Evolutionary conservation across 1,140 invertebrate genomes (phyloP).

Genomic region (Papilio helenus): DNA sequence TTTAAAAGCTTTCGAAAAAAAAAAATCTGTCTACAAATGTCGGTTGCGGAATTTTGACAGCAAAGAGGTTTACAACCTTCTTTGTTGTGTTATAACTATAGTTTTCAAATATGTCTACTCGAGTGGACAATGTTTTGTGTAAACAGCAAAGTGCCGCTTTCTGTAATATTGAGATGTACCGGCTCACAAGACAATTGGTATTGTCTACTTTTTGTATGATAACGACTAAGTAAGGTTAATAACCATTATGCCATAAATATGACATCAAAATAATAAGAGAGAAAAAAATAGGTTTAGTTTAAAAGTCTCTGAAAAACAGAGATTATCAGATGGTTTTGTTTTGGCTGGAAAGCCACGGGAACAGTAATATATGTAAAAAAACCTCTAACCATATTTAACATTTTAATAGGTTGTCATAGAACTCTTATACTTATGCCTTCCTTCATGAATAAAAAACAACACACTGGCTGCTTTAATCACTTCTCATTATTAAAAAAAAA

Average conservation of each 20-base stretch:
- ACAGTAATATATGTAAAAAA: background rate
- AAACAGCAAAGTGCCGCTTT: conserved; percentile 14
- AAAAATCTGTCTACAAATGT: background rate
- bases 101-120: conserved; percentile 8
- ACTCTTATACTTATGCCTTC: background rate
- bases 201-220: conserved; percentile 6
- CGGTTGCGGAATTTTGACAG: conserved; percentile 34
- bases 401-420: background rate
- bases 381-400: background rate
- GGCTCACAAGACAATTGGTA: conserved; percentile 11
- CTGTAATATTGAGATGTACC: conserved; percentile 14
- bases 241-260: background rate
- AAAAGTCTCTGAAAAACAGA: no score
- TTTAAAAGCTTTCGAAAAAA: conserved; percentile 19
- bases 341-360: background rate
- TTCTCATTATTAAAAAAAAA: conserved; percentile 19
- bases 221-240: background rate
- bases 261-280: no score
- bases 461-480: conserved; percentile 8
- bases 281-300: no score
- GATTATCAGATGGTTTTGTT: background rate
- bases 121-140: conserved; percentile 29
- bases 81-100: conserved; percentile 14
- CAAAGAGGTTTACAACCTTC: conserved; percentile 4
- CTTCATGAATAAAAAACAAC: background rate